Base-by-base conservation (phyloP, 2,113 vertebrate genomes). In the Oryzias melastigma region DNA sequence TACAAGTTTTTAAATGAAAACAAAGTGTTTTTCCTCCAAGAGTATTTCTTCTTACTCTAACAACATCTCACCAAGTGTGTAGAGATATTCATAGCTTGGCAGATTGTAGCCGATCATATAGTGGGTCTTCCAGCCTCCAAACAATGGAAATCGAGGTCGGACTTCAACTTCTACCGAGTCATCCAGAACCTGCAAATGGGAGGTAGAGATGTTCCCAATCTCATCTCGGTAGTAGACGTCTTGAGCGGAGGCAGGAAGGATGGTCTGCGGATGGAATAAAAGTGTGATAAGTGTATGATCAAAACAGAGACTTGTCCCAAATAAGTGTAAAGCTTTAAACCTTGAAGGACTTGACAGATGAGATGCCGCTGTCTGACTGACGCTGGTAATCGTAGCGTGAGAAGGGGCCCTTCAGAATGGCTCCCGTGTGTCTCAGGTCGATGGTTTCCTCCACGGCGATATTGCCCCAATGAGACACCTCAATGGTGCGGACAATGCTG, bases 381-480 rank as follows among this genome's bases (percentile, higher is more conserved):
- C 97, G 91, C 88, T 99, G 97, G 89, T 98, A 99, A 78, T 99
- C 97, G 0, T 98, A 99, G 78, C 97, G 95, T 1, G 97, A 99
- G 77, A 99, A 98, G 0, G 97, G 95, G 0, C 97, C 97, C 82
- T 96, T 97, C n/a, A 99, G 93, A 29, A 88, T 73, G 3, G 97
- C 97, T 5, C 97, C 97, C 0, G 97, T 98, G 85, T 99, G 97
- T 76, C 97, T 96, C 71, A 99, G 77, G 81, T 98, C 95, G 25
- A 99, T 92, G 0, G 95, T 98, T 72, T 99, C 97, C 60, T 99
- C 97, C 63, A 99, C 97, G 0, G 97, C 97, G 25, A 99, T 98
- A 85, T 99, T 98, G 0, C 97, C 97, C 97, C 97, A 99, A 84
- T 98, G 97, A 43, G 97, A 99, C 27, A 99, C 96, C 83, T 99